These are phyloP conservation scores for Cerceris ruficornis DNA, from an alignment of 2,888 invertebrate genomes.

Conservation along the genomic window DNA sequence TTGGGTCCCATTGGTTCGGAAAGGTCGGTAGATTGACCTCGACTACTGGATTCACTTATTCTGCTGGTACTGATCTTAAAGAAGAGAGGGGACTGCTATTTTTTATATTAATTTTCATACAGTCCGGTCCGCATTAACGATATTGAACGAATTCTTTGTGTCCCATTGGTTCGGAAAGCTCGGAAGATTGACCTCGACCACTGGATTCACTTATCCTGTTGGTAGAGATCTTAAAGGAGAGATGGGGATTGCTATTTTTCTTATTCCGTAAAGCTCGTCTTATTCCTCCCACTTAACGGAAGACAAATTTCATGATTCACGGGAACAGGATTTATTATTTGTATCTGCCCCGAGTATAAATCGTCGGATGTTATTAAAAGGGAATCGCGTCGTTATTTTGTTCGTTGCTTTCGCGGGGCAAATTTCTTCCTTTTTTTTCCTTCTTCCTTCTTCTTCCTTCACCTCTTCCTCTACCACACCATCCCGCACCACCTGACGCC, in stretches of 20 bases:
- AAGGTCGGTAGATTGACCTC: conserved; percentile 12
- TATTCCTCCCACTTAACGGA: neutral
- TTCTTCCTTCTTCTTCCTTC: no score
- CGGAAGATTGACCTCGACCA: conserved; percentile 10
- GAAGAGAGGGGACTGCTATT: no score
- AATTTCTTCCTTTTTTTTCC: conserved; percentile 12
- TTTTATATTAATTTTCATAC: no score
- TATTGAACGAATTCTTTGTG: conserved; percentile 19
- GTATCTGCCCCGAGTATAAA: conserved; percentile 11
- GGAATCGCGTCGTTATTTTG: conserved; percentile 20
- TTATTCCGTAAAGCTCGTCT: neutral
- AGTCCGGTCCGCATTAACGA: conserved; percentile 12
- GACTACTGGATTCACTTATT: conserved; percentile 1
- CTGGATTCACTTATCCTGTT: conserved; percentile 1
- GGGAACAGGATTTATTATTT: neutral
- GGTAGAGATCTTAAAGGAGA: neutral
- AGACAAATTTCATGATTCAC: neutral
- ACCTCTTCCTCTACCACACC: neutral
- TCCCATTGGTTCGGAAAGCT: conserved; percentile 10
- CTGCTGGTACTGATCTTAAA: neutral
- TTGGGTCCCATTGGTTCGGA: conserved; percentile 9
- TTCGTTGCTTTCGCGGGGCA: conserved; percentile 16
- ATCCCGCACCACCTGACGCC: conserved; percentile 27
- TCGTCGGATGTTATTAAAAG: conserved; percentile 21
- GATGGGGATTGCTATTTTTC: neutral